Percentiles rank a stretch among this genome's conserved stretches.
Evolutionary conservation across 2,888 invertebrate genomes (phyloP).

Genomic region (Helicoverpa assulta): DNA sequence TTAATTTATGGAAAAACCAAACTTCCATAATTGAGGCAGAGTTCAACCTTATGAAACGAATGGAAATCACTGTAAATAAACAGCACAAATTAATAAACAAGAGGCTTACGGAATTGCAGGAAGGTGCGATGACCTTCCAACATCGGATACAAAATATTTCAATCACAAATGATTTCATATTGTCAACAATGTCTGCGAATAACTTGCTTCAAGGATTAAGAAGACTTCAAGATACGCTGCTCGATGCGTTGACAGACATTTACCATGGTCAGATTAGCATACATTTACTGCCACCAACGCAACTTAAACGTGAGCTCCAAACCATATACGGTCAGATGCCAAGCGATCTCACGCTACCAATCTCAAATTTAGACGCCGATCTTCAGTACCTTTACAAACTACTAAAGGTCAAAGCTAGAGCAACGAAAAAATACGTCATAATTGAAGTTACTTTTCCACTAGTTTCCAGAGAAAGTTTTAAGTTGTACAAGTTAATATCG

Average conservation of each 20-base stretch:
- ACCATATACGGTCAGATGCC: constrained; percentile 11
- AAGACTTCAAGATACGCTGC: no score
- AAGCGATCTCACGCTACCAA: constrained; percentile 13
- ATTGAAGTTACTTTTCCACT: constrained; percentile 9
- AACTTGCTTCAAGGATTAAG: no score
- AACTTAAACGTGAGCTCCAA: constrained; percentile 17
- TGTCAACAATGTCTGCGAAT: no score
- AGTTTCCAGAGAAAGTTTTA: constrained; percentile 4
- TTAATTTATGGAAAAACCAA: constrained; percentile 9
- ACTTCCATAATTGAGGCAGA: no score
- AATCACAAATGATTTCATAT: no score
- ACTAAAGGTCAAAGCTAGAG: constrained; percentile 10
- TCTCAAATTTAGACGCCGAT: constrained; percentile 1
- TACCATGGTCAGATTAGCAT: constrained; percentile 13
- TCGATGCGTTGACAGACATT: no score
- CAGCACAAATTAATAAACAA: no score
- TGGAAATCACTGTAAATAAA: no score
- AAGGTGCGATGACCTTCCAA: no score
- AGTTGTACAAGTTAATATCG: not conserved
- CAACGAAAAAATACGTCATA: constrained; percentile 3
- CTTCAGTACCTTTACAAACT: constrained; percentile 7
- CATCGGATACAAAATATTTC: no score
- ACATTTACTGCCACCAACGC: constrained; percentile 20
- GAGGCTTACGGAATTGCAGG: no score
- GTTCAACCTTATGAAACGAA: no score